Conservation (phyloP, 2,113 vertebrate genomes). For the Gnathonemus longibarbis region DNA sequence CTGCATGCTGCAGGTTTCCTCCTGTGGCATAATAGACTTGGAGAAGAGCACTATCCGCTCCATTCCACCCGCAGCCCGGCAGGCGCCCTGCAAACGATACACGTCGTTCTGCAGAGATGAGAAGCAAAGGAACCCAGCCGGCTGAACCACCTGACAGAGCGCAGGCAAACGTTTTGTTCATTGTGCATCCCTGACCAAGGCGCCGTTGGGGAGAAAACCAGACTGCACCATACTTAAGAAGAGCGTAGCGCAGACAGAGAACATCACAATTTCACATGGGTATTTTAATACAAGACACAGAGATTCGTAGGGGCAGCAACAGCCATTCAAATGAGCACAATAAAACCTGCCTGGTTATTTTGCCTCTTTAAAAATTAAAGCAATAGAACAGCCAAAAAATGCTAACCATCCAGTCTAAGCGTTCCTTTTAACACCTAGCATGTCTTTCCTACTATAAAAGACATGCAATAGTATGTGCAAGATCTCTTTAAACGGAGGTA, state of each 20-base stretch:
- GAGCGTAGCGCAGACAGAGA: neutral
- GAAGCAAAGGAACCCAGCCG: neutral
- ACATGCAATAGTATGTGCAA: neutral
- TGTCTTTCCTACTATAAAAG: neutral
- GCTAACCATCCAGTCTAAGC: neutral
- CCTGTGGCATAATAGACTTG: neutral
- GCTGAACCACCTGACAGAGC: neutral
- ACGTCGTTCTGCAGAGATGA: neutral
- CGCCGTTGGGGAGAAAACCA: neutral
- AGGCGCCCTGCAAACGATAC: neutral
- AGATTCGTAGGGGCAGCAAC: neutral
- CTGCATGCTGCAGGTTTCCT: neutral
- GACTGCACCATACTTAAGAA: neutral
- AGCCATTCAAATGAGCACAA: neutral
- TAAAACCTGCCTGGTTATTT: neutral
- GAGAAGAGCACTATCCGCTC: neutral
- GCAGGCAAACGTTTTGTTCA: neutral
- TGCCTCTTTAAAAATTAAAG: neutral
- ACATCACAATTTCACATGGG: neutral
- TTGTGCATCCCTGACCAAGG: neutral
- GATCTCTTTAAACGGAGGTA: neutral
- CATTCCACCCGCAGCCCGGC: neutral
- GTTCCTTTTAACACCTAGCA: neutral
- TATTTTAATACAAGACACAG: neutral
- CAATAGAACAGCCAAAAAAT: neutral